phyloP scores from a whole-genome alignment of 2,888 invertebrate genomes.

The Argynnis bischoffii region DNA sequence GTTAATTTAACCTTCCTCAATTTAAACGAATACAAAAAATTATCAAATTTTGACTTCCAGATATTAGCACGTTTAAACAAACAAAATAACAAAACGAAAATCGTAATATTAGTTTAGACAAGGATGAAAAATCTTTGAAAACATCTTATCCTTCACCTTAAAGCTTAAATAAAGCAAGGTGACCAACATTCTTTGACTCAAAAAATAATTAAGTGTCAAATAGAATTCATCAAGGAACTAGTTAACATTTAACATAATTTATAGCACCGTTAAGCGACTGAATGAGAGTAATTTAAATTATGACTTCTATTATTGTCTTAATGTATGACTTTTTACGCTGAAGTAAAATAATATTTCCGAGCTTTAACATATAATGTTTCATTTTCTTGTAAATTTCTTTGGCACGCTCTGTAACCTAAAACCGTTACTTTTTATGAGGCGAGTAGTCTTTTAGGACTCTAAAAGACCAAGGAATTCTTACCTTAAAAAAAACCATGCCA shows the following conservation, averaged over 20 bases:
- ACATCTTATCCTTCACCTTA: background rate
- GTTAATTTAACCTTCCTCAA: too few relatives aligned
- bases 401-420: too few relatives aligned
- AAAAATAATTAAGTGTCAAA: constrained; percentile 16
- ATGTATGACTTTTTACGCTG: background rate
- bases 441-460: too few relatives aligned
- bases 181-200: constrained; percentile 9
- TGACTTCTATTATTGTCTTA: constrained; percentile 27
- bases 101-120: background rate
- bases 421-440: too few relatives aligned
- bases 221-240: constrained; percentile 14
- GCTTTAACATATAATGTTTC: too few relatives aligned
- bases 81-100: background rate
- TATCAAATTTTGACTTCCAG: too few relatives aligned
- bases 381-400: too few relatives aligned
- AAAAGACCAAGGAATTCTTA: too few relatives aligned
- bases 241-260: constrained; percentile 41
- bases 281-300: constrained; percentile 43
- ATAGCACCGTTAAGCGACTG: constrained; percentile 41
- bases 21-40: too few relatives aligned
- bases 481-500: too few relatives aligned
- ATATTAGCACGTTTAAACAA: background rate
- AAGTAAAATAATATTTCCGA: too few relatives aligned
- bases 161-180: constrained; percentile 15
- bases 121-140: background rate